Conservation (phyloP, 2,888 invertebrate genomes). For the Lordiphosa fenestrarum region DNA sequence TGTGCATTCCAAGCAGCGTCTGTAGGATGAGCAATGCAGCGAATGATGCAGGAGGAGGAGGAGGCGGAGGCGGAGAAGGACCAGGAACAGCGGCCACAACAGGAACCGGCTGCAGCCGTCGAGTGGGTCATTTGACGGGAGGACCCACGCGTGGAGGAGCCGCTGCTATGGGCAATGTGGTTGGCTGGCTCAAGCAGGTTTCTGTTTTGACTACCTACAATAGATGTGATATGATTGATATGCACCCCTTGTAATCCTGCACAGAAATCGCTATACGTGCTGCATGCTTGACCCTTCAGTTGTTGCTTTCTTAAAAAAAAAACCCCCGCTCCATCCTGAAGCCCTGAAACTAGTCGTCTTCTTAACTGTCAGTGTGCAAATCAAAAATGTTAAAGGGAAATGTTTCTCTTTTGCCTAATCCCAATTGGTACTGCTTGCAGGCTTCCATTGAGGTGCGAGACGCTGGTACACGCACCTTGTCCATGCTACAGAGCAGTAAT, state of each 20-base stretch:
- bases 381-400: no score
- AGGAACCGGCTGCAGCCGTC: constrained; percentile 47
- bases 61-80: constrained; percentile 6
- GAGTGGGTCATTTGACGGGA: constrained; percentile 83
- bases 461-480: constrained; percentile 86
- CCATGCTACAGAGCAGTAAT: constrained; percentile 80
- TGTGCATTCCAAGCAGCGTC: constrained; percentile 54
- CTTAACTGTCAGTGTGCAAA: no score
- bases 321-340: constrained; percentile 17
- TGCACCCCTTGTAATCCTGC: constrained; percentile 7
- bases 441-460: constrained; percentile 89
- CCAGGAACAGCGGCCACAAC: constrained; percentile 15
- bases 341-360: background rate
- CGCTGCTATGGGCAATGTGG: constrained; percentile 88
- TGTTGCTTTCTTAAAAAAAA: constrained; percentile 18
- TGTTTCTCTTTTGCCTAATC: no score
- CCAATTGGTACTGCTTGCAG: constrained; percentile 79
- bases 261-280: constrained; percentile 18
- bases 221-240: background rate
- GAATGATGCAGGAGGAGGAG: constrained; percentile 34
- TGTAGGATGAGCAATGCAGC: constrained; percentile 62
- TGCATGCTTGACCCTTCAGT: constrained; percentile 33
- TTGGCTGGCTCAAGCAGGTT: constrained; percentile 92
- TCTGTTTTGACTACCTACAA: constrained; percentile 26
- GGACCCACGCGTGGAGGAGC: constrained; percentile 79